Evolutionary conservation across 2,113 vertebrate species (phyloP).

Genomic region (Camelus dromedarius): DNA sequence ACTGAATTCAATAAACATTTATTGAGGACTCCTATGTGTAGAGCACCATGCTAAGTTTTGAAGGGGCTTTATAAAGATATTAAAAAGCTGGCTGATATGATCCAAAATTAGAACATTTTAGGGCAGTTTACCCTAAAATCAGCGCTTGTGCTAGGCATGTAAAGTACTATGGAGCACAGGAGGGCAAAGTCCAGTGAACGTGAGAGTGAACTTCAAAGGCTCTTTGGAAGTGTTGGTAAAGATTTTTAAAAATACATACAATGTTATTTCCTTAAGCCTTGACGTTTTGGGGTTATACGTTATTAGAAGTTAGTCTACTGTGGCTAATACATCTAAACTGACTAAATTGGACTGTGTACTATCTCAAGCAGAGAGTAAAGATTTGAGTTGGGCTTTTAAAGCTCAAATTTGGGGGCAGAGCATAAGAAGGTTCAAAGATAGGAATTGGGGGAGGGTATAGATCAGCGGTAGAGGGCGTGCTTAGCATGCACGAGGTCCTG

Average conservation of each 20-base stretch:
- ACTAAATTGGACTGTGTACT: not conserved
- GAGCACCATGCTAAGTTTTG: not conserved
- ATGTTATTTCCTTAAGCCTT: not conserved
- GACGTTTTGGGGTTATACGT: not conserved
- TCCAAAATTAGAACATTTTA: not conserved
- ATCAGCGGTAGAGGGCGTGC: too few relatives aligned
- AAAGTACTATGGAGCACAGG: not conserved
- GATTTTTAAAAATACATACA: not conserved
- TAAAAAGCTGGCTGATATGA: not conserved
- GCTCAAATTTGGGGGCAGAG: not conserved
- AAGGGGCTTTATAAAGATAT: not conserved
- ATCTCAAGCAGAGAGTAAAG: not conserved
- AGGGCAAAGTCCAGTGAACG: not conserved
- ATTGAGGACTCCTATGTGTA: not conserved
- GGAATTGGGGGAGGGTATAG: too few relatives aligned
- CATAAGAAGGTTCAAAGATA: not conserved
- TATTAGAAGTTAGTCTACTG: not conserved
- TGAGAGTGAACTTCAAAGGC: not conserved
- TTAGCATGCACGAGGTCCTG: too few relatives aligned
- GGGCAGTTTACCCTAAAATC: not conserved
- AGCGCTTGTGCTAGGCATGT: not conserved
- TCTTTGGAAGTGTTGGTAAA: not conserved
- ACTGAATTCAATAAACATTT: not conserved
- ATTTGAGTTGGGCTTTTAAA: conserved; percentile 29
- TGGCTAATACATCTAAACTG: not conserved